Evolutionary conservation across 2,797 vertebrate species (phyloP).

Genomic region (Onychomys arenicola): DNA sequence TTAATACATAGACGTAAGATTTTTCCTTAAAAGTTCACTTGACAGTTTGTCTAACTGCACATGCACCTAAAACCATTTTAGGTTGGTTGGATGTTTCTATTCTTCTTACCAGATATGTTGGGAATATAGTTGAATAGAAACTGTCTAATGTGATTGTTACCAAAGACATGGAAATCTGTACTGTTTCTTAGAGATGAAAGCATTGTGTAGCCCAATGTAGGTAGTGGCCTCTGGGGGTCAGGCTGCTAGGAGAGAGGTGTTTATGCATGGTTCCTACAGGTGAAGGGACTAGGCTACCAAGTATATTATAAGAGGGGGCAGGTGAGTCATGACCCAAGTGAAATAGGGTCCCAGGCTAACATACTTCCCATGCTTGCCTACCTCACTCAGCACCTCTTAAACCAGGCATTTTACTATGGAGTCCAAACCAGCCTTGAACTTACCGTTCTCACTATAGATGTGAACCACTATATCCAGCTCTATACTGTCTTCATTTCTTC

Average conservation of each 20-base stretch:
- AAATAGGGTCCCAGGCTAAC: background rate
- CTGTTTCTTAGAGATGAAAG: background rate
- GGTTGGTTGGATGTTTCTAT: background rate
- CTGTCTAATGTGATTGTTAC: background rate
- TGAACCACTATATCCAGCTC: background rate
- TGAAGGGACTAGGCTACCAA: background rate
- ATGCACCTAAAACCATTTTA: background rate
- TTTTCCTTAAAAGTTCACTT: background rate
- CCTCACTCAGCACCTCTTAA: background rate
- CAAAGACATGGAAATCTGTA: background rate
- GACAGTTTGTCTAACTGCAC: background rate
- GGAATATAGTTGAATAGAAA: background rate
- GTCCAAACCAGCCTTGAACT: background rate
- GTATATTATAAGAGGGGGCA: background rate
- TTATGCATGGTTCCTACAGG: background rate
- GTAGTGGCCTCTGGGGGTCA: background rate
- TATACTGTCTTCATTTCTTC: background rate
- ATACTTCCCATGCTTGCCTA: background rate
- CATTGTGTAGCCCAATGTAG: background rate
- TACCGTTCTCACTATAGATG: too few species aligned
- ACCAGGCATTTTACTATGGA: background rate
- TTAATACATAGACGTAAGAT: background rate
- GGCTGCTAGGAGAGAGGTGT: background rate
- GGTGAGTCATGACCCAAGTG: background rate
- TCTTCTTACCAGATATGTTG: background rate